These are phyloP conservation scores for Myrmecophaga tridactyla DNA, from an alignment of 2,113 vertebrate genomes.

Conservation along the genomic window DNA sequence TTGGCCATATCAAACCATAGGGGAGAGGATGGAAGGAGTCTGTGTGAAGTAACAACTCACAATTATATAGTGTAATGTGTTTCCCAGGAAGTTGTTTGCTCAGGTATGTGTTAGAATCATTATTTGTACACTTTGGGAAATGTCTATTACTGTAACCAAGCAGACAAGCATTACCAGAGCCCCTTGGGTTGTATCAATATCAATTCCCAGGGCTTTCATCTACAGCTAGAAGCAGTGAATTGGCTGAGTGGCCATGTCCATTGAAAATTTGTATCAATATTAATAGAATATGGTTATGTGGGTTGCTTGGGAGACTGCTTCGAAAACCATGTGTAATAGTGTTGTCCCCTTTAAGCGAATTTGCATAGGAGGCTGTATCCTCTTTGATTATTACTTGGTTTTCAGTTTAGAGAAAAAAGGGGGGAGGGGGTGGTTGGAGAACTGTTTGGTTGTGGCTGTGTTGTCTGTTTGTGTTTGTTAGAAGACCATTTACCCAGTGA, in stretches of 20 bases:
- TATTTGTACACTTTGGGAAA: not conserved
- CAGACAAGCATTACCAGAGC: no score
- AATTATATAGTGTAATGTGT: not conserved
- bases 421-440: not conserved
- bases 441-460: not conserved
- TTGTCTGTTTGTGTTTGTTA: not conserved
- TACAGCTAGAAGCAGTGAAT: not conserved
- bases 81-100: not conserved
- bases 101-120: not conserved
- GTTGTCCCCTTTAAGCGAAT: not conserved
- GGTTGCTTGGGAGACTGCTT: not conserved
- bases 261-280: constrained; percentile 24
- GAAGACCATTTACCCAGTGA: not conserved
- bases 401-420: not conserved
- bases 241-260: not conserved
- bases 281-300: not conserved
- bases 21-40: not conserved
- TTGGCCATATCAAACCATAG: not conserved
- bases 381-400: not conserved
- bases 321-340: not conserved
- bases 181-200: not conserved
- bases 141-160: not conserved
- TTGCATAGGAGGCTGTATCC: not conserved
- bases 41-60: not conserved
- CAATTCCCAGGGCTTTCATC: not conserved